Conservation (phyloP, 2,888 invertebrate genomes). For the Sinodicranocentrus sp. region DNA sequence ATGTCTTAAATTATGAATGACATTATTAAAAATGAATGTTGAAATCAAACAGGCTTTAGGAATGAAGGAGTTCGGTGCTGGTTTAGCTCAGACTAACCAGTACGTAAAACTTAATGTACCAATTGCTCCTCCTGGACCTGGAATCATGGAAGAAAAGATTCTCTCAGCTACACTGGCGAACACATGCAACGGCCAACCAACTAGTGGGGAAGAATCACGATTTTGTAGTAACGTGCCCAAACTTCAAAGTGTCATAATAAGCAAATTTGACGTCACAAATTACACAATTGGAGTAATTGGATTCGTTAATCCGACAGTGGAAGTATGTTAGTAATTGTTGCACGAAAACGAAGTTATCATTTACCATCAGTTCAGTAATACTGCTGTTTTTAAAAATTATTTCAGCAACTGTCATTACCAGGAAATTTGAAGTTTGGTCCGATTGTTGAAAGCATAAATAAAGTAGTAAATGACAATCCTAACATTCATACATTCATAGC, state of each 20-base stretch:
- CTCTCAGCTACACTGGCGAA: conserved; percentile 6
- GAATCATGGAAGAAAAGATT: too few species aligned
- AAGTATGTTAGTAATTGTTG: too few species aligned
- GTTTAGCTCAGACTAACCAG: conserved; percentile 39
- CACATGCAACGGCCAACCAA: too few species aligned
- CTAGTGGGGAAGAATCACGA: too few species aligned
- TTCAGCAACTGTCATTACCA: conserved; percentile 65
- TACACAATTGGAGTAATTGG: conserved; percentile 69
- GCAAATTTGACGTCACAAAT: background rate
- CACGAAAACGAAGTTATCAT: too few species aligned
- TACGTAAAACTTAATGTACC: conserved; percentile 17
- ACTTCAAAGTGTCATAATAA: background rate
- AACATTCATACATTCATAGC: conserved; percentile 67
- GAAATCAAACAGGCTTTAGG: conserved; percentile 66
- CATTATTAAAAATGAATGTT: too few species aligned
- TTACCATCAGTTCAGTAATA: too few species aligned
- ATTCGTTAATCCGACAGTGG: conserved; percentile 67
- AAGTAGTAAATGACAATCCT: background rate
- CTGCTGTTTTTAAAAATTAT: too few species aligned
- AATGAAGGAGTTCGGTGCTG: conserved; percentile 72
- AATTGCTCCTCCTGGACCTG: background rate
- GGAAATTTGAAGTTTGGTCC: conserved; percentile 61
- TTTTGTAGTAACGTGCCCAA: background rate
- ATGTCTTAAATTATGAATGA: too few species aligned
- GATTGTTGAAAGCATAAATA: conserved; percentile 41